phyloP scores from a whole-genome alignment of 2,888 invertebrate species.

The Teinopalpus imperialis region DNA sequence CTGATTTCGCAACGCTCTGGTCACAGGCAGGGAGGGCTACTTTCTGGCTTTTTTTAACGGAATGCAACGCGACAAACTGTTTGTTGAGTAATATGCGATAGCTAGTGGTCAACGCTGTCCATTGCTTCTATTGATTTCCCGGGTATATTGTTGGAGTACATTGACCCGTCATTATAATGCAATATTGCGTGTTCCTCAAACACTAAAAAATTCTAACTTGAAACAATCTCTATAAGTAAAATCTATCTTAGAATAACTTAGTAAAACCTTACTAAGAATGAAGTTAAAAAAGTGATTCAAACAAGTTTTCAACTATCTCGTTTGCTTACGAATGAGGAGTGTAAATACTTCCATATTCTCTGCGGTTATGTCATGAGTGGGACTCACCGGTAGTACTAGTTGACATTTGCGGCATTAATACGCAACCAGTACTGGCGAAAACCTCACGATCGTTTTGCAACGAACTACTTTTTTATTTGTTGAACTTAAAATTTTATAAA shows the following conservation, averaged over 20 bases:
- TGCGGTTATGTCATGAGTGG: constrained; percentile 48
- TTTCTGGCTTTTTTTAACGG: constrained; percentile 69
- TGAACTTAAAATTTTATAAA: background rate
- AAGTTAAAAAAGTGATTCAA: constrained; percentile 11
- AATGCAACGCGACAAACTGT: constrained; percentile 51
- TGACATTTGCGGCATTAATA: constrained; percentile 63
- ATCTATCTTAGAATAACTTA: too few relatives aligned
- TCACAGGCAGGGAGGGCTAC: constrained; percentile 63
- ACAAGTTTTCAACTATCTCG: constrained; percentile 23
- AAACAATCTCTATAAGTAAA: too few relatives aligned
- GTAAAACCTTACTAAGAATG: background rate
- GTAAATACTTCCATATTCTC: constrained; percentile 27
- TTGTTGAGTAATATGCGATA: constrained; percentile 34
- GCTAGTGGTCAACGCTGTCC: constrained; percentile 33
- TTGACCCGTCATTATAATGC: too few relatives aligned
- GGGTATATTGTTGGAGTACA: too few relatives aligned
- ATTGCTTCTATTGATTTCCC: too few relatives aligned
- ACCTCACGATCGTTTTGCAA: constrained; percentile 19
- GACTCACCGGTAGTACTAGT: constrained; percentile 45
- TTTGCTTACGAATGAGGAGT: constrained; percentile 22
- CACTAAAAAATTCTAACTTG: too few relatives aligned
- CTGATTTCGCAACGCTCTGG: constrained; percentile 55
- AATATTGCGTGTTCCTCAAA: too few relatives aligned
- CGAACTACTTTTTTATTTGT: constrained; percentile 13
- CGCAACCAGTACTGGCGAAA: constrained; percentile 30